A percentile compares a stretch with the other conserved stretches of the same genome.
Evolutionary conservation across 2,888 invertebrate genomes (phyloP).

Genomic region (Ophioninae sp.): DNA sequence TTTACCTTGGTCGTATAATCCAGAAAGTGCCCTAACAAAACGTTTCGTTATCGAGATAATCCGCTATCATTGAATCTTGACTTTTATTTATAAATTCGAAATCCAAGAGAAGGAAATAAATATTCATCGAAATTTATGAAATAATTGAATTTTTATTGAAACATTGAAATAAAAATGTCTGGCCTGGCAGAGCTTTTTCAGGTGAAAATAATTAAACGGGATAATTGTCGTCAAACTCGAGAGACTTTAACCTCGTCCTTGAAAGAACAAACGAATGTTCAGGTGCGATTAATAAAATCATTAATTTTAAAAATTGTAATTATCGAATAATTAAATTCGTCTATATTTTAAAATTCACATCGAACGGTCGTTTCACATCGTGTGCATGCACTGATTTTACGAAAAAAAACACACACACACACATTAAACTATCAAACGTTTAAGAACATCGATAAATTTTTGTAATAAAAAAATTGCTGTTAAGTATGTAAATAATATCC

Average conservation of each 20-base stretch:
- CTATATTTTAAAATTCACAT: constrained; percentile 20
- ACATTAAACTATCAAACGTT: too few species aligned
- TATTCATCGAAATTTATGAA: background rate
- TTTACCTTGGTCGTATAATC: constrained; percentile 46
- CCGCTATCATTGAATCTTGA: background rate
- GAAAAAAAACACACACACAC: background rate
- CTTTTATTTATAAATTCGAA: constrained; percentile 1
- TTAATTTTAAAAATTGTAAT: background rate
- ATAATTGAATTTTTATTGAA: background rate
- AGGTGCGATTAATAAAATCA: background rate
- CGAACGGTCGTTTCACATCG: constrained; percentile 28
- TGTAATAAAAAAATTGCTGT: background rate
- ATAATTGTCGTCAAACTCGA: background rate
- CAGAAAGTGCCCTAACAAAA: constrained; percentile 50
- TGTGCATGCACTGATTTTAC: constrained; percentile 27
- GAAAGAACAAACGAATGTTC: constrained; percentile 10
- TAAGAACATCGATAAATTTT: background rate
- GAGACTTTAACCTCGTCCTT: background rate
- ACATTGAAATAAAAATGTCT: background rate
- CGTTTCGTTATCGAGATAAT: constrained; percentile 41
- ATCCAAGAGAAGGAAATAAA: background rate
- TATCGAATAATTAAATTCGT: constrained; percentile 25
- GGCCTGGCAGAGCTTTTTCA: background rate
- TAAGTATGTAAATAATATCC: too few species aligned
- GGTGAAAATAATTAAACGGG: background rate